Evolutionary conservation across 2,797 vertebrate species (phyloP).

Genomic region (Rousettus madagascariensis): DNA sequence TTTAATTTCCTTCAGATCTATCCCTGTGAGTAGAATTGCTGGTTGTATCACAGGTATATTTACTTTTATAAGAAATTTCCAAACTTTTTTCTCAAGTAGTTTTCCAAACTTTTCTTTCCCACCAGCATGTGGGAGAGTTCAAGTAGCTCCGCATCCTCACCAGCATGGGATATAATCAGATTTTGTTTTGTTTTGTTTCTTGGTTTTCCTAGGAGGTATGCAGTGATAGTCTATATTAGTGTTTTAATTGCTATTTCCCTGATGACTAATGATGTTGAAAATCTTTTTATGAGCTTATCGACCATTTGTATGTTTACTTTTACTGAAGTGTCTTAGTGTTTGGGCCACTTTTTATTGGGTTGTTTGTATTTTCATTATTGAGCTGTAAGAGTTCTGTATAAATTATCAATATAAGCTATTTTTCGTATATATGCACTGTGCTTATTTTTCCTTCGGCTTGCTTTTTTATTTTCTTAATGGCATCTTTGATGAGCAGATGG

Average conservation of each 20-base stretch:
- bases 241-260: not conserved
- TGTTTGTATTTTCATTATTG: not conserved
- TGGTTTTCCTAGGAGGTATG: not conserved
- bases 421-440: fast-evolving
- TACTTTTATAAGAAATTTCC: not conserved
- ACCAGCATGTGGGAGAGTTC: not conserved
- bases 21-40: too few relatives aligned
- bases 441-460: not conserved
- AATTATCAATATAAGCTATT: not conserved
- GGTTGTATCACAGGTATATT: too few relatives aligned
- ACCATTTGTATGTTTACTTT: not conserved
- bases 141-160: not conserved
- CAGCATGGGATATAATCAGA: not conserved
- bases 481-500: not conserved
- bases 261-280: not conserved
- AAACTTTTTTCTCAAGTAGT: not conserved
- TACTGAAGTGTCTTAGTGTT: not conserved
- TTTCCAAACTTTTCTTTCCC: not conserved
- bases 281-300: not conserved
- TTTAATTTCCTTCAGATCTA: not conserved
- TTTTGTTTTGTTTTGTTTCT: not conserved
- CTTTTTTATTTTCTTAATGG: not conserved
- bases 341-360: not conserved
- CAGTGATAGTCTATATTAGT: too few relatives aligned
- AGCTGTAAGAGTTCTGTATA: not conserved